Percentiles rank a stretch among this genome's conserved stretches.
These are phyloP conservation scores for Dolichopus griseipennis DNA, from an alignment of 2,888 invertebrate genomes.

Conservation along the genomic window DNA sequence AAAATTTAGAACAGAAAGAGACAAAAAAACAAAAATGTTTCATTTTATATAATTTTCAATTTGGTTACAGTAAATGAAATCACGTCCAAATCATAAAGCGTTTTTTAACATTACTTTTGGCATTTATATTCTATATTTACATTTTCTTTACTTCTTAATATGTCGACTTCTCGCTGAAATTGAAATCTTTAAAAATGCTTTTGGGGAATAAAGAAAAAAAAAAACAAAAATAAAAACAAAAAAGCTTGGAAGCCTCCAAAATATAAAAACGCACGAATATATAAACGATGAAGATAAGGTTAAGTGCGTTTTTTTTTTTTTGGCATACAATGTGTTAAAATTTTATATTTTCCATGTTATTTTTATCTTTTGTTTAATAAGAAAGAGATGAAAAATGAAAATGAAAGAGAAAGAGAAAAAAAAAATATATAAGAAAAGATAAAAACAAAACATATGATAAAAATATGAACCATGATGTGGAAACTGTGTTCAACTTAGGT, in stretches of 20 bases:
- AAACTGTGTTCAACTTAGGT: not conserved
- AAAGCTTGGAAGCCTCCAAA: too few relatives aligned
- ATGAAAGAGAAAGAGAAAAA: not conserved
- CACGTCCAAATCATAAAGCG: conserved; percentile 6
- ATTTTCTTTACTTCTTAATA: too few relatives aligned
- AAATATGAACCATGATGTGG: conserved; percentile 3
- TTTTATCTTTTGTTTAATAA: not conserved
- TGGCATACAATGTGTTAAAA: not conserved
- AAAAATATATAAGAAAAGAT: not conserved
- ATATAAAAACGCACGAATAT: too few relatives aligned
- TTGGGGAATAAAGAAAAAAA: not conserved
- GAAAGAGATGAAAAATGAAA: not conserved
- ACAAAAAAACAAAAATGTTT: not conserved
- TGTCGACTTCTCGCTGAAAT: not conserved
- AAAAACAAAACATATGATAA: not conserved
- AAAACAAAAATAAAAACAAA: not conserved
- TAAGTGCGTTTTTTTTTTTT: not conserved
- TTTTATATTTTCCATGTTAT: too few relatives aligned
- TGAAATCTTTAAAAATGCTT: not conserved
- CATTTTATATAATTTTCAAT: not conserved
- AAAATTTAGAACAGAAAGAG: not conserved
- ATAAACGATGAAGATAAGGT: too few relatives aligned
- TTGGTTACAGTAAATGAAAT: conserved; percentile 4
- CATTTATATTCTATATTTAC: not conserved
- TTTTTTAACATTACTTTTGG: not conserved